These are phyloP conservation scores for Brassicogethes aeneus DNA, from an alignment of 2,888 invertebrate genomes.

Conservation along the genomic window DNA sequence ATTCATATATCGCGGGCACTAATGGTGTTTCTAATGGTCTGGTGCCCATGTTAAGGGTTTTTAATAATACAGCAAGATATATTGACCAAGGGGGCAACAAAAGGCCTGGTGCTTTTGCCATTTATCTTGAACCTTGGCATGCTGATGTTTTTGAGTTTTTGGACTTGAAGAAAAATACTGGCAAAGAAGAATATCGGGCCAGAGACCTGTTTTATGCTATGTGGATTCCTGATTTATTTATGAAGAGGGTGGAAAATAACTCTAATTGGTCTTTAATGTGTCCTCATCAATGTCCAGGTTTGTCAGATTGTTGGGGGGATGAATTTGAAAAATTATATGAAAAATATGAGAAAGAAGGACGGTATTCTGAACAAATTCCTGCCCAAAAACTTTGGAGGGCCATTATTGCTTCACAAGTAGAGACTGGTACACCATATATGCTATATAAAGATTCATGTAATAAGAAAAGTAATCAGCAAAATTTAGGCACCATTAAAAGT, in stretches of 20 bases:
- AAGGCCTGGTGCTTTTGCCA: slow-evolving; percentile 94
- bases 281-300: slow-evolving; percentile 84
- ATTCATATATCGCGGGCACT: slow-evolving; percentile 87
- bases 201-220: slow-evolving; percentile 93
- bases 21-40: slow-evolving; percentile 93
- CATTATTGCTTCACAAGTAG: slow-evolving; percentile 89
- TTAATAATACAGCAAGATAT: slow-evolving; percentile 91
- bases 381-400: slow-evolving; percentile 92
- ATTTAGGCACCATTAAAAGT: slow-evolving; percentile 96
- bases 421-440: slow-evolving; percentile 98
- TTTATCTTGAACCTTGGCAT: slow-evolving; percentile 99
- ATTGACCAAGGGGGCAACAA: slow-evolving; percentile 98
- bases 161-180: slow-evolving; percentile 87
- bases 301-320: slow-evolving; percentile 90
- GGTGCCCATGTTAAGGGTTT: slow-evolving; percentile 92
- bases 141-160: slow-evolving; percentile 93
- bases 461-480: slow-evolving; percentile 94
- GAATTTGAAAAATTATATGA: slow-evolving; percentile 85
- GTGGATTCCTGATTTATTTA: slow-evolving; percentile 98
- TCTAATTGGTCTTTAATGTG: slow-evolving; percentile 95
- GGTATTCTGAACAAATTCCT: slow-evolving; percentile 52
- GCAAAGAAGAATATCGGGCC: slow-evolving; percentile 85
- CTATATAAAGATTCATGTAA: slow-evolving; percentile 95
- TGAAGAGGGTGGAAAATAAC: slow-evolving; percentile 84
- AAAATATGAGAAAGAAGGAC: slow-evolving; percentile 75